Evolutionary conservation across 1,140 invertebrate genomes (phyloP).

Genomic region (Camponotus vicinus): DNA sequence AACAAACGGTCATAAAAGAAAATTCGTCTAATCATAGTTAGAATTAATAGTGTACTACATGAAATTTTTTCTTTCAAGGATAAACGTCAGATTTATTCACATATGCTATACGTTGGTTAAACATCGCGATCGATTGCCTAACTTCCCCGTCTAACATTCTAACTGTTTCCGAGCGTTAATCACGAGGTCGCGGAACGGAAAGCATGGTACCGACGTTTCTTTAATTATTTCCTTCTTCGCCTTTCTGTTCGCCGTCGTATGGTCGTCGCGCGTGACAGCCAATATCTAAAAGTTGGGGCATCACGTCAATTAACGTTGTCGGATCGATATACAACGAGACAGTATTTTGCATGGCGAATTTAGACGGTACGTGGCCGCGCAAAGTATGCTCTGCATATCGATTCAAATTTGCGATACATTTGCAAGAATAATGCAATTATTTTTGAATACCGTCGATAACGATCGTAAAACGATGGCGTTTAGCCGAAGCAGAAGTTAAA

Average conservation of each 20-base stretch:
- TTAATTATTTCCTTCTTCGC: background rate
- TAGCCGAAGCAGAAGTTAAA: background rate
- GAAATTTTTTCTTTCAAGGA: background rate
- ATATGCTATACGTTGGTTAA: slow-evolving; percentile 1
- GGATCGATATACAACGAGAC: slow-evolving; percentile 18
- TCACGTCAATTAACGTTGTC: slow-evolving; percentile 40
- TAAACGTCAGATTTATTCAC: slow-evolving; percentile 46
- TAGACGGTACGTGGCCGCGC: background rate
- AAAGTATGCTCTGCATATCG: background rate
- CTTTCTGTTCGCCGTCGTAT: background rate
- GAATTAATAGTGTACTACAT: slow-evolving; percentile 31
- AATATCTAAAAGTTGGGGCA: slow-evolving; percentile 35
- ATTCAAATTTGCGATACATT: slow-evolving; percentile 40
- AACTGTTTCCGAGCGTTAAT: slow-evolving; percentile 19
- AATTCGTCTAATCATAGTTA: slow-evolving; percentile 15
- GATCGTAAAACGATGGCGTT: background rate
- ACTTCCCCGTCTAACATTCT: slow-evolving; percentile 10
- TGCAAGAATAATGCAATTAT: slow-evolving; percentile 6
- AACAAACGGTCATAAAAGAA: slow-evolving; percentile 1
- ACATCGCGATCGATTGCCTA: slow-evolving; percentile 40
- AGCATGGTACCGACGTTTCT: background rate
- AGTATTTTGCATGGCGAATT: slow-evolving; percentile 17
- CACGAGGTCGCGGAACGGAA: slow-evolving; percentile 26
- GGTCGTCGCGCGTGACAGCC: slow-evolving; percentile 23
- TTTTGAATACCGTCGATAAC: background rate